phyloP scores from a whole-genome alignment of 2,888 invertebrate species.

The Conops quadrifasciatus region DNA sequence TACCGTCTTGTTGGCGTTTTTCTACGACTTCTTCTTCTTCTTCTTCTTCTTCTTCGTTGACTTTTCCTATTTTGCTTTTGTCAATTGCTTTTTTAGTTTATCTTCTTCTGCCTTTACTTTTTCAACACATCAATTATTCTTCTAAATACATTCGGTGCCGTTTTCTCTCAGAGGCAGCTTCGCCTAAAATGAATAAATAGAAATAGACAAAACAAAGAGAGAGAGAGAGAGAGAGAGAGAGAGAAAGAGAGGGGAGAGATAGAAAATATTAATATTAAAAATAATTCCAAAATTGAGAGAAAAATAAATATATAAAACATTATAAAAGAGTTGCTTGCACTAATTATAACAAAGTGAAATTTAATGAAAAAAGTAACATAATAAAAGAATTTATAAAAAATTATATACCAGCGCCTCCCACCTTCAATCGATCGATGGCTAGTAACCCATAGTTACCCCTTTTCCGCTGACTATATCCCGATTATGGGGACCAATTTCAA shows the following conservation, averaged over 20 bases:
- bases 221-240: neutral
- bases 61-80: neutral
- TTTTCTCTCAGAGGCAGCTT: constrained; percentile 83
- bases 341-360: too few species aligned
- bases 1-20: neutral
- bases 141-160: constrained; percentile 81
- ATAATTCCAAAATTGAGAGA: too few species aligned
- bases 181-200: constrained; percentile 70
- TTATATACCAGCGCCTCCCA: too few species aligned
- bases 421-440: too few species aligned
- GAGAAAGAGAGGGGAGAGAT: neutral
- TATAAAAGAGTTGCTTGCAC: too few species aligned
- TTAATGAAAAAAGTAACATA: too few species aligned
- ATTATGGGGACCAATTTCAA: too few species aligned
- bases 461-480: too few species aligned
- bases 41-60: neutral
- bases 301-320: too few species aligned
- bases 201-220: too few species aligned
- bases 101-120: neutral
- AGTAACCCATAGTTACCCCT: too few species aligned
- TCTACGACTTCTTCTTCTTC: constrained; percentile 9
- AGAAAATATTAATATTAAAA: neutral
- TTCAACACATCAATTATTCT: neutral
- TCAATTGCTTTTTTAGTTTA: neutral
- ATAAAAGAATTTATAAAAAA: too few species aligned